Evolutionary conservation across 2,797 vertebrate genomes (phyloP), one percentile per base, ranked within the genome.

Genomic region (Hozukius guyotensis): DNA sequence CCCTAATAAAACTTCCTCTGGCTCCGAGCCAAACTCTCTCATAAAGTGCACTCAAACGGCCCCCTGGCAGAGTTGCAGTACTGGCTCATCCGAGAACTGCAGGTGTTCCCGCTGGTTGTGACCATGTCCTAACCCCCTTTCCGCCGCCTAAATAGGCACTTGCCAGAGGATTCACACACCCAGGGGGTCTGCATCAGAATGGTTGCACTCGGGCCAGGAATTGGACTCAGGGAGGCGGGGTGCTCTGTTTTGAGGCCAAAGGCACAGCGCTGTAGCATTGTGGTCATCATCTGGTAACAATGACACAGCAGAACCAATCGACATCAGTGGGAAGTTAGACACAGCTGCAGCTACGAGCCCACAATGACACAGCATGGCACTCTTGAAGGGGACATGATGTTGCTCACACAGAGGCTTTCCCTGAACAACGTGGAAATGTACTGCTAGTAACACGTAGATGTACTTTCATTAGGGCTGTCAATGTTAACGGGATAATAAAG

Each of bases 361-460:
- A 94, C 93, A 95, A 94, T 94, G 87, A 90, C 92, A 87, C 93
- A 94, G 93, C 94, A 77, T 92, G 93, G 79, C 71, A 84, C 75
- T 88, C 66, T 65, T 67, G 70, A 84, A 83, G 87, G 68, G 84
- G 49, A 81, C 77, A 78, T 62, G 68, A 82, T 87, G 77, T 18
- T 87, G 75, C 86, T 82, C 78, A 82, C 86, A 74, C 63, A 36
- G 27, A 55, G 66, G 22, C 61, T 67, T 71, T 62, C 68, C 31
- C 42, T 77, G n/a, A 55, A 69, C 2, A 59, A 64, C 13, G 20
- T 22, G 36, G 29, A 60, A 20, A 14, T 71, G 25, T 24, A 24
- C 56, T 11, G 29, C 62, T 4, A 16, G 22, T 29, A 42, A 27
- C 18, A 14, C 4, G 2, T 16, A 7, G 16, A 29, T 52, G 49